Evolutionary conservation across 1,140 invertebrate species (phyloP).

Genomic region (Sipha flava): DNA sequence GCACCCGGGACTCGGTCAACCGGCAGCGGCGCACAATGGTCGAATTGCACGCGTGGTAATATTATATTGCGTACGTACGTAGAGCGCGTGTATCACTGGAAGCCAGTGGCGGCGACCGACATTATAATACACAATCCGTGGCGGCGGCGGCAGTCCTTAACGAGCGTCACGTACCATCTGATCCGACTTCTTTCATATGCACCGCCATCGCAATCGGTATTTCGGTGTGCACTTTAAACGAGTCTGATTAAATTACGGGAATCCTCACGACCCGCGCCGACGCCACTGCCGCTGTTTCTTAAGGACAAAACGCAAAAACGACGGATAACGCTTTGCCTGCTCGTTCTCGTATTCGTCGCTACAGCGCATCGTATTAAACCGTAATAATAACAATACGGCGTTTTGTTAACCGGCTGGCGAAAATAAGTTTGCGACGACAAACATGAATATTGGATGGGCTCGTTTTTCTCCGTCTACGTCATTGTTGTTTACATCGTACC

Average conservation of each 20-base stretch:
- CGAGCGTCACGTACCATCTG: slow-evolving; percentile 31
- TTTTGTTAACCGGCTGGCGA: background rate
- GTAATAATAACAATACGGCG: too few species aligned
- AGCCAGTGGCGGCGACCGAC: background rate
- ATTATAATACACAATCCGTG: background rate
- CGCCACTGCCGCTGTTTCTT: background rate
- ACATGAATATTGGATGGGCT: too few species aligned
- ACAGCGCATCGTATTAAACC: too few species aligned
- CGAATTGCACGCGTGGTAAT: too few species aligned
- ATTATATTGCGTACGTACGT: background rate
- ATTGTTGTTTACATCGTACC: too few species aligned
- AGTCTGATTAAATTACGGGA: slow-evolving; percentile 24
- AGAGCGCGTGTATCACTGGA: background rate
- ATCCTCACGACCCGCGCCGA: slow-evolving; percentile 5
- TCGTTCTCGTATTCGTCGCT: background rate
- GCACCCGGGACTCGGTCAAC: too few species aligned
- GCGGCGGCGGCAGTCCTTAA: slow-evolving; percentile 5
- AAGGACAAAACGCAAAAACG: background rate
- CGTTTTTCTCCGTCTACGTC: too few species aligned
- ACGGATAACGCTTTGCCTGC: background rate
- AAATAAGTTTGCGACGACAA: background rate
- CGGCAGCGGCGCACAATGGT: background rate
- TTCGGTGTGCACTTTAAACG: slow-evolving; percentile 26
- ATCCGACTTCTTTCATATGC: slow-evolving; percentile 18
- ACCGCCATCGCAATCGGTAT: slow-evolving; percentile 12